These are phyloP conservation scores for Tenthredo scrophulariae DNA, from an alignment of 2,888 invertebrate species.

Conservation along the genomic window DNA sequence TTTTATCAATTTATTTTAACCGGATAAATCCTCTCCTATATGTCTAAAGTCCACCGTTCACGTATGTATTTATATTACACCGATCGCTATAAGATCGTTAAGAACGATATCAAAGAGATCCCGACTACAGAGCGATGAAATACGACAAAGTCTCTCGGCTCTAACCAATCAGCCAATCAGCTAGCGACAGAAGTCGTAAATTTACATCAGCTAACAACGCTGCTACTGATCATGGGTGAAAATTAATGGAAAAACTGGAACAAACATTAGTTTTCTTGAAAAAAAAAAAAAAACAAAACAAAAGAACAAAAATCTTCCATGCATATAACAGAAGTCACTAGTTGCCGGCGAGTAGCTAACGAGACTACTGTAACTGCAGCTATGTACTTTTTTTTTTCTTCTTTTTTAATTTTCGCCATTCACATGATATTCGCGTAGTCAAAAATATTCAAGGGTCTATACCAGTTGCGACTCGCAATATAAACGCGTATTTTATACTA, in stretches of 20 bases:
- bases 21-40: neutral
- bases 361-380: neutral
- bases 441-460: neutral
- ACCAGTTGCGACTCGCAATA: neutral
- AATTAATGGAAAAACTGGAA: neutral
- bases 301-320: neutral
- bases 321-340: neutral
- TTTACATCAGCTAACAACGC: conserved; percentile 29
- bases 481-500: neutral
- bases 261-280: neutral
- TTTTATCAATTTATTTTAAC: neutral
- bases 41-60: neutral
- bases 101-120: conserved; percentile 18
- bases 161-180: conserved; percentile 37
- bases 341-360: neutral
- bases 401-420: neutral
- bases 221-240: neutral
- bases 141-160: conserved; percentile 25
- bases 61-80: neutral
- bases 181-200: conserved; percentile 42
- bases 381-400: neutral
- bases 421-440: neutral
- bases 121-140: conserved; percentile 26
- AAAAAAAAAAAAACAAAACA: too few species aligned
- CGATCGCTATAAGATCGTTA: conserved; percentile 42